A percentile compares a stretch with the other conserved stretches of the same genome.
Conservation (phyloP, 2,113 vertebrate genomes). For the Spea multiplicata region DNA sequence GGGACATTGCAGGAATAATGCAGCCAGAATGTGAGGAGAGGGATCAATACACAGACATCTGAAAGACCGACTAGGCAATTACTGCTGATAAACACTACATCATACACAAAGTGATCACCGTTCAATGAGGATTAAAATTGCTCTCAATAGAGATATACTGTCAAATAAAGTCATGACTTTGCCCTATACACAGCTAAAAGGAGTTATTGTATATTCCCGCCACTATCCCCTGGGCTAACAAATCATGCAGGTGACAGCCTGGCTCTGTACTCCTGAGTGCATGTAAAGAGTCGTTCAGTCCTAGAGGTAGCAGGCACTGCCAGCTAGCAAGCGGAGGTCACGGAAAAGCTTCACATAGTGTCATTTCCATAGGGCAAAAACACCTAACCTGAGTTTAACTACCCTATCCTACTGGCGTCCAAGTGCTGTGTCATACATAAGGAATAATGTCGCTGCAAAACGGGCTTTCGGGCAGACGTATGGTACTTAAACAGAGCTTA, state of each 20-base stretch:
- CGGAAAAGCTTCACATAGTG: too few relatives aligned
- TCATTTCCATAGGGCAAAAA: too few relatives aligned
- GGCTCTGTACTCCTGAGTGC: background rate
- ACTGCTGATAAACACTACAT: conserved; percentile 44
- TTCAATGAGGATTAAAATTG: conserved; percentile 35
- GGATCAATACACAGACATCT: conserved; percentile 39
- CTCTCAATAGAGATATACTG: conserved; percentile 36
- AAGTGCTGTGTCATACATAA: too few relatives aligned
- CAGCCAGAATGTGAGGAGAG: conserved; percentile 1
- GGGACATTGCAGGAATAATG: conserved; percentile 19
- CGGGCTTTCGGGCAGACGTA: too few relatives aligned
- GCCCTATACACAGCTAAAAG: conserved; percentile 23
- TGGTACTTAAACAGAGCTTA: too few relatives aligned
- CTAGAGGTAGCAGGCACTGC: background rate
- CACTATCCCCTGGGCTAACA: conserved; percentile 3
- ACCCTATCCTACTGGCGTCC: too few relatives aligned
- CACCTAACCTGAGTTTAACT: too few relatives aligned
- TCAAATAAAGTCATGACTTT: conserved; percentile 38
- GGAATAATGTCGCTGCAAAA: too few relatives aligned
- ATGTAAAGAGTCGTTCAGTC: background rate
- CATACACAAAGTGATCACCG: conserved; percentile 41
- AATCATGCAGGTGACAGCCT: conserved; percentile 17
- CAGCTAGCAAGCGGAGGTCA: background rate
- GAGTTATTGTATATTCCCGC: conserved; percentile 6
- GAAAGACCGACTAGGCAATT: conserved; percentile 36